Evolutionary conservation across 2,888 invertebrate genomes (phyloP).

Genomic region (Steinernema scapterisci): DNA sequence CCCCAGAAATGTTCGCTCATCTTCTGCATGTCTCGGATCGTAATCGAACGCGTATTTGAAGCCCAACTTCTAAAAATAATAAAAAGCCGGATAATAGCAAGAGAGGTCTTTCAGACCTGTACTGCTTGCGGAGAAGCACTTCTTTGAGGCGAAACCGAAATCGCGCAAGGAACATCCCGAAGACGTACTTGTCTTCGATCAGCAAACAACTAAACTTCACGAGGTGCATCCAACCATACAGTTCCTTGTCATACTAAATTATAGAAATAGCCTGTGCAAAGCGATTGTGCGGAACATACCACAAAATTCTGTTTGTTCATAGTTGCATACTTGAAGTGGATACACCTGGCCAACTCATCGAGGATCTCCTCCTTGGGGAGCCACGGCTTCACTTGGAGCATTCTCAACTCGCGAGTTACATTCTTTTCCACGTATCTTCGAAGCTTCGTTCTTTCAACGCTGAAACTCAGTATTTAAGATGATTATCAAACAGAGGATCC

Average conservation of each 20-base stretch:
- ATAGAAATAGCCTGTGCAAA: neutral
- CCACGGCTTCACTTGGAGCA: slow-evolving; percentile 54
- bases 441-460: slow-evolving; percentile 24
- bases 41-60: slow-evolving; percentile 33
- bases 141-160: slow-evolving; percentile 55
- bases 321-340: slow-evolving; percentile 47
- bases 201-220: slow-evolving; percentile 53
- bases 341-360: slow-evolving; percentile 55
- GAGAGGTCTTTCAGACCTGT: neutral
- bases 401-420: slow-evolving; percentile 37
- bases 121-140: slow-evolving; percentile 45
- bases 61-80: slow-evolving; percentile 34
- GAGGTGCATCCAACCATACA: slow-evolving; percentile 56
- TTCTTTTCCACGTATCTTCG: slow-evolving; percentile 34
- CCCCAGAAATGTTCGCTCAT: slow-evolving; percentile 33
- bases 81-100: too few species aligned
- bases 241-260: slow-evolving; percentile 53
- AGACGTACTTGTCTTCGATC: slow-evolving; percentile 43
- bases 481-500: neutral
- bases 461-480: neutral
- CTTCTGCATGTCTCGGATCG: slow-evolving; percentile 37
- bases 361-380: slow-evolving; percentile 47
- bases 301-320: slow-evolving; percentile 50
- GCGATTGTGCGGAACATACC: slow-evolving; percentile 35
- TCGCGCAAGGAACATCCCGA: slow-evolving; percentile 51